Evolutionary conservation across 1,140 invertebrate genomes (phyloP), one percentile per base, ranked within the genome.

Genomic region (Ephestia elutella): DNA sequence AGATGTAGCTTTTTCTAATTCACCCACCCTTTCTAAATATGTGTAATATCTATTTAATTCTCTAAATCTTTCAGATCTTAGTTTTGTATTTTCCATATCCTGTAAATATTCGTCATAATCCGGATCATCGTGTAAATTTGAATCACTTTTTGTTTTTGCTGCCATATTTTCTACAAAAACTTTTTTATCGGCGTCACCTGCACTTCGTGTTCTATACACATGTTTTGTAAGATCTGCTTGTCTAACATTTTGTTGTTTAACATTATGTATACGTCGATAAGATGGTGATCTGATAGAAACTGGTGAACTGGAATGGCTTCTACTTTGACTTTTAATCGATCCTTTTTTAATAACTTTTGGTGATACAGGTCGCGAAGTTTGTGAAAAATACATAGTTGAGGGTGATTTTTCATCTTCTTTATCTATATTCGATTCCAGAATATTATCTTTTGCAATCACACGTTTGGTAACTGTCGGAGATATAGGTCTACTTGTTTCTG

Each of bases 21-120:
- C 91, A 0, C 93, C 93, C 50, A 97, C 93, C 75, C 95, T 92
- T 83, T 97, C 96, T 35, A 98, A 90, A 65, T 93, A 96, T 25
- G 92, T 90, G 79, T 97, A 98, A 78, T 97, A 95, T 49, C 94
- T 93, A 76, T 95, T 94, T 5, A 98, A 88, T 61, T 96, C 95
- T 60, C 93, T 92, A 83, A 98, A 98, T 54, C 94, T 92, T 59
- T 94, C 93, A 0, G 94, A 96, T 75, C 93, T 93, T 49, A 91
- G 91, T 67, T 92, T 92, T 0, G 92, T 92, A 76, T 96, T 93
- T 59, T 94, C 82, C 59, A 94, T 85, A 63, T 95, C 94, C 2
- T 92, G 73, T 32, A 95, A 90, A 66, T 95, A 95, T 56, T 91
- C 90, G 63, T 93, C 92, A 73, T 94, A 94, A 56, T 94, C 90